These are phyloP conservation scores for Meiosimyza platycephala DNA, from an alignment of 2,888 invertebrate species.

Conservation along the genomic window DNA sequence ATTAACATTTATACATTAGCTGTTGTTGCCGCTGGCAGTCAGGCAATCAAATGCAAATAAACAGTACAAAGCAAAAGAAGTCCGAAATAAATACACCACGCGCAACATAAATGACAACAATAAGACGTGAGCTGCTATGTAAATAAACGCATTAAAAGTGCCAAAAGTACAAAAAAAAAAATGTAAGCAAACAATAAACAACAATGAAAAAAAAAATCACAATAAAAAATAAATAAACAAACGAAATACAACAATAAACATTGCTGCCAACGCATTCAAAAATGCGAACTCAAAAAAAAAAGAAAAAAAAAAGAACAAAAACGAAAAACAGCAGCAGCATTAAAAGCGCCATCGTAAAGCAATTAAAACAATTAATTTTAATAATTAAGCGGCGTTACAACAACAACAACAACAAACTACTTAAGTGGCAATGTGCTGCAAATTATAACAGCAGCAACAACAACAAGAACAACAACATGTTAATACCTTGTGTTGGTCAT, in stretches of 20 bases:
- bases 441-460: not conserved
- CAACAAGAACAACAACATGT: not conserved
- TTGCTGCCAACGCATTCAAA: not conserved
- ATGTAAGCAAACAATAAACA: not conserved
- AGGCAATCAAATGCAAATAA: not conserved
- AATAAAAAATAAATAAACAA: slow-evolving; percentile 4
- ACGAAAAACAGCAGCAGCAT: slow-evolving; percentile 7
- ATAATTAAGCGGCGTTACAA: slow-evolving; percentile 14
- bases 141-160: too few species aligned
- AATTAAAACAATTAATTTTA: slow-evolving; percentile 31
- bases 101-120: too few species aligned
- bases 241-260: not conserved
- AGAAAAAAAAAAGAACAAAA: too few species aligned
- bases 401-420: slow-evolving; percentile 17
- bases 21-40: too few species aligned
- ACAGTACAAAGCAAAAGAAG: too few species aligned
- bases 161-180: not conserved
- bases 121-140: too few species aligned
- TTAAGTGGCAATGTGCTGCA: slow-evolving; percentile 17
- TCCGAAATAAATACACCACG: too few species aligned
- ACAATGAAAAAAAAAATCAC: not conserved
- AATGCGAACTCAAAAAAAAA: not conserved
- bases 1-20: slow-evolving; percentile 3
- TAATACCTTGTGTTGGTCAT: slow-evolving; percentile 12
- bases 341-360: slow-evolving; percentile 10